Percentiles rank a stretch among this genome's conserved stretches.
Evolutionary conservation across 2,113 vertebrate species (phyloP).

Genomic region (Poicephalus meyeri): DNA sequence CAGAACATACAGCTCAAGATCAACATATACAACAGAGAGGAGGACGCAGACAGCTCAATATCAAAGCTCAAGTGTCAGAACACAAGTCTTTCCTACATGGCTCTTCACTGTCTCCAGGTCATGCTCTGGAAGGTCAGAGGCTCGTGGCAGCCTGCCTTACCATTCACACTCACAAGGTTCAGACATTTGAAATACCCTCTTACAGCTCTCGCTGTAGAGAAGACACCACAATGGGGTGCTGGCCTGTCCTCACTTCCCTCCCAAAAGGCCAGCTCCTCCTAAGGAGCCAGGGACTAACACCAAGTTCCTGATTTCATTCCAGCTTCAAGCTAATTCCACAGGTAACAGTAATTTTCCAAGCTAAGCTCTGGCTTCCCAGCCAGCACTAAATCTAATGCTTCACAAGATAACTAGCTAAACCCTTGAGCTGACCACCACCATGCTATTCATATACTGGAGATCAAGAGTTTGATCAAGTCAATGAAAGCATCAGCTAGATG

Average conservation of each 20-base stretch:
- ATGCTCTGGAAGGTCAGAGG: not conserved
- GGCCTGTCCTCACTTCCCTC: not conserved
- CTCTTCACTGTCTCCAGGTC: not conserved
- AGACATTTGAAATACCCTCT: not conserved
- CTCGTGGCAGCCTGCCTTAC: not conserved
- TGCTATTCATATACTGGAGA: fast-evolving
- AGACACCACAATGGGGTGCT: not conserved
- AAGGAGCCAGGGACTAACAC: not conserved
- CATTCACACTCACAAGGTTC: not conserved
- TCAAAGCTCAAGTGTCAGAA: not conserved
- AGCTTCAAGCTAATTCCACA: not conserved
- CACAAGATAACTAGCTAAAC: fast-evolving
- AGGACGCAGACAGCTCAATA: not conserved
- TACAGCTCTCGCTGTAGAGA: not conserved
- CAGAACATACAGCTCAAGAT: not conserved
- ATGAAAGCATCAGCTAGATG: not conserved
- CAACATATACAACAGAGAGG: not conserved
- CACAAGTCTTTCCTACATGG: not conserved
- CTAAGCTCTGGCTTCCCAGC: not conserved
- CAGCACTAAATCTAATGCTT: not conserved
- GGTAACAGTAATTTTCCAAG: not conserved
- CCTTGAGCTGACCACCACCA: not conserved
- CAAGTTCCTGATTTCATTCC: not conserved
- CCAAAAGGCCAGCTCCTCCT: not conserved
- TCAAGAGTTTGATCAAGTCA: not conserved